Evolutionary conservation across 30 jellyfish, hydroid and myxozoan genomes (phyloP).

Genomic region (Aurelia sp.): DNA sequence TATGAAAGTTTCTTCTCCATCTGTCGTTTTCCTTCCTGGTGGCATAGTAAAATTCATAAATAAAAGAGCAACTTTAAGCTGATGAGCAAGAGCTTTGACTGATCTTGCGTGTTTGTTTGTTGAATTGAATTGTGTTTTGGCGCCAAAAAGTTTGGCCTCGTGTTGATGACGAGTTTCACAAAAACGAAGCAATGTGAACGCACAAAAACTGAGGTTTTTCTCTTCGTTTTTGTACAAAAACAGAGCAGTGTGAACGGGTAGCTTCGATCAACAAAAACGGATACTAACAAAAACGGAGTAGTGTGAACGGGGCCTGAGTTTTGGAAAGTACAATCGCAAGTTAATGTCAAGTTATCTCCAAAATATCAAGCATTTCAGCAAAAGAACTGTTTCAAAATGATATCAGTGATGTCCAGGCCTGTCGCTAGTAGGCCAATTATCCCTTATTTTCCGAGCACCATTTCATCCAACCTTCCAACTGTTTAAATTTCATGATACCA

Average conservation of each 20-base stretch:
- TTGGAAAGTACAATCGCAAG: too few relatives aligned
- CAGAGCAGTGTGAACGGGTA: background rate
- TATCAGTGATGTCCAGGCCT: too few relatives aligned
- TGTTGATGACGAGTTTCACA: conserved; percentile 13
- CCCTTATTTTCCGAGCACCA: too few relatives aligned
- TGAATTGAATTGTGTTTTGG: background rate
- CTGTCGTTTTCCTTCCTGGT: conserved; percentile 3
- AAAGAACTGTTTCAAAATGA: too few relatives aligned
- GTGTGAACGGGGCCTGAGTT: too few relatives aligned
- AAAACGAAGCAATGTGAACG: conserved; percentile 4
- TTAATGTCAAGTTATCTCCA: too few relatives aligned
- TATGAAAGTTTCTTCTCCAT: conserved; percentile 11
- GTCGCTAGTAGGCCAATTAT: too few relatives aligned
- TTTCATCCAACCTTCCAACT: too few relatives aligned
- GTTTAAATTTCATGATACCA: too few relatives aligned
- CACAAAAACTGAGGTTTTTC: background rate
- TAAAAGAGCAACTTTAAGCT: background rate
- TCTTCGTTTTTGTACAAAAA: background rate
- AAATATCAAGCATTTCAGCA: too few relatives aligned
- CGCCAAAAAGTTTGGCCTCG: conserved; percentile 14
- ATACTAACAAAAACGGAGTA: background rate
- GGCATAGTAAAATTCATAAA: conserved; percentile 1
- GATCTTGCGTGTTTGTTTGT: background rate
- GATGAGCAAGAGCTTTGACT: background rate
- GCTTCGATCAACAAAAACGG: background rate